Evolutionary conservation across 2,888 invertebrate genomes (phyloP), one percentile per base, ranked within the genome.

Genomic region (Epirrita christyi): DNA sequence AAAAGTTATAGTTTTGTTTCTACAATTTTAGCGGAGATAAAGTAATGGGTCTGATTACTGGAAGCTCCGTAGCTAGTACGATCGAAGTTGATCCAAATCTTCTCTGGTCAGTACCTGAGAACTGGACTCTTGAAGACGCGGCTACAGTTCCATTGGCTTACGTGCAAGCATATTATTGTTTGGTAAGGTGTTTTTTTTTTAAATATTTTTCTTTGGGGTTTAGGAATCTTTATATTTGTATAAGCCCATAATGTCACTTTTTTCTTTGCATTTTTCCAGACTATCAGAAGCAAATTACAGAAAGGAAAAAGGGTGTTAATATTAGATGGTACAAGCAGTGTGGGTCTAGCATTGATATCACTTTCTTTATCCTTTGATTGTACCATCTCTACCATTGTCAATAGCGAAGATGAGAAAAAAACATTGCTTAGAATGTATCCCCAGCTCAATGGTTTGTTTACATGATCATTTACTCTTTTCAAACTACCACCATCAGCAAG

Each of bases 121-220:
- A 88, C 6, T 96, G 96, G 96, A 92, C 90, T 0, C 72, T 96
- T 10, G 93, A 94, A 76, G 95, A 96, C 59, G 96, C 95, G 2
- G 95, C 95, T 0, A 95, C 96, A 0, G 93, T 96, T 0, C 96
- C 96, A 0, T 93, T 96, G 36, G 95, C 96, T 0, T 82, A 73
- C 28, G 53, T 73, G 0, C 55, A 76, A n/a, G 85, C 85, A 0
- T 83, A 73, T 55, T 85, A 85, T 57, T 78, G 76, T 59, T 66
- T 85, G 61, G 85, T 85, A 66, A 75, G 74, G 11, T 46, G 51
- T 42, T 50, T 45, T 63, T 28, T 44, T 46, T n/a, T 2, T 29
- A 2, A 29, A 29, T 21, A 21, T 3, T 21, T 21, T 21, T 4
- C 21, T 21, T 21, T 21, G 21, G 21, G 21, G 21, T 21, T 21